These are phyloP conservation scores for Chaetophractus vellerosus DNA, from an alignment of 2,797 vertebrate genomes.

Conservation along the genomic window DNA sequence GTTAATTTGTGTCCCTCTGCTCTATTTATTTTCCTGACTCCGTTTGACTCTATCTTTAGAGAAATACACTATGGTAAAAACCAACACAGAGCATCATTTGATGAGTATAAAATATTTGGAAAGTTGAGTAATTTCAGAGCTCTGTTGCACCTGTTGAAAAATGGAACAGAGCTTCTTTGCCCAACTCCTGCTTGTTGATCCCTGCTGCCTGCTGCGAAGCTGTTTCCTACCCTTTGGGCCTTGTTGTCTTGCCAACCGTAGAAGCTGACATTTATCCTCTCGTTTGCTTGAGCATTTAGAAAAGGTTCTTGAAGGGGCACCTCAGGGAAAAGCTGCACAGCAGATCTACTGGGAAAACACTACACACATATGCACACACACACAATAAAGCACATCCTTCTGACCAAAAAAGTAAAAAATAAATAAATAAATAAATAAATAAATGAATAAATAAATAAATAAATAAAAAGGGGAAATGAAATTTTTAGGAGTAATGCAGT, in stretches of 20 bases:
- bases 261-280: constrained; percentile 63
- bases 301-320: constrained; percentile 71
- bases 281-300: constrained; percentile 65
- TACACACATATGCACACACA: no score
- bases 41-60: not conserved
- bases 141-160: constrained; percentile 29
- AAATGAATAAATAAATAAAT: not conserved
- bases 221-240: not conserved
- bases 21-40: not conserved
- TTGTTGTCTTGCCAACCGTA: constrained; percentile 67
- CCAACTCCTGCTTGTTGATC: not conserved
- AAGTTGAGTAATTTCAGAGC: not conserved
- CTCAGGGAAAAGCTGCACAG: not conserved
- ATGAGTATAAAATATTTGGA: not conserved
- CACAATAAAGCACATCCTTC: not conserved
- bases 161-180: not conserved
- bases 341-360: not conserved
- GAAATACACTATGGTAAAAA: not conserved
- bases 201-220: not conserved
- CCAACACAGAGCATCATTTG: not conserved
- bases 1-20: not conserved
- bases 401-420: not conserved
- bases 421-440: not conserved
- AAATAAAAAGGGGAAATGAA: not conserved
- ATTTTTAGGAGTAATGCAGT: constrained; percentile 7